Percentiles rank a stretch among this genome's conserved stretches.
phyloP scores from a whole-genome alignment of 2,797 vertebrate species.

The Silurus aristotelis region DNA sequence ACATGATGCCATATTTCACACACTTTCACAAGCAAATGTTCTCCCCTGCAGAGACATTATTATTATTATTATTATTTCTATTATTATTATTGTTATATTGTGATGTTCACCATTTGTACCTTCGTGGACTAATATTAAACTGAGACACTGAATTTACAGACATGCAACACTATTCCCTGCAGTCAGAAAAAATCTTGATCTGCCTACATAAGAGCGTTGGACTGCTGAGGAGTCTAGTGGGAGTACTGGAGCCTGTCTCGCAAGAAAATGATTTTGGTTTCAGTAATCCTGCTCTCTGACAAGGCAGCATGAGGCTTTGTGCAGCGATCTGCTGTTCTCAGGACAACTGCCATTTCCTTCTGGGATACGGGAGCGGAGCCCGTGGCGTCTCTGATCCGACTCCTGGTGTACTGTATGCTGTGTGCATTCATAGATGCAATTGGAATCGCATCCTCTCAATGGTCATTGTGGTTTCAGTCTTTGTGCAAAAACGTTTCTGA shows the following conservation, averaged over 20 bases:
- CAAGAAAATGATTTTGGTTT: conserved; percentile 34
- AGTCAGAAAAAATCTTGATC: conserved; percentile 7
- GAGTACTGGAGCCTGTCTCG: conserved; percentile 29
- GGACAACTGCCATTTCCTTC: conserved; percentile 65
- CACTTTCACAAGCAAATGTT: not conserved
- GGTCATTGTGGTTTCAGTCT: not conserved
- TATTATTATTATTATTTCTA: not conserved
- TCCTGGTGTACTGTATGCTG: not conserved
- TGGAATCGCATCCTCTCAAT: not conserved
- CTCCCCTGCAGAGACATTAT: not conserved
- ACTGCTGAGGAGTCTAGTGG: conserved; percentile 17
- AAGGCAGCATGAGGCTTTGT: conserved; percentile 60
- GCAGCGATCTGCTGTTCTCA: conserved; percentile 64
- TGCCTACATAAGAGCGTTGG: not conserved
- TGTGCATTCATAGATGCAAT: not conserved
- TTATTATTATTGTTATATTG: not conserved
- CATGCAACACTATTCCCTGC: not conserved
- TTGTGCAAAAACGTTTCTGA: not conserved
- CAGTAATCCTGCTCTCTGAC: conserved; percentile 31
- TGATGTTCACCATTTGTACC: not conserved
- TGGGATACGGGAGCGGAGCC: conserved; percentile 55
- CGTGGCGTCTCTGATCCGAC: conserved; percentile 19
- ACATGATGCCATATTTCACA: not conserved
- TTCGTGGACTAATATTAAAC: not conserved
- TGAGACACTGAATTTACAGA: conserved; percentile 11